Percentiles rank a stretch among this genome's conserved stretches.
Conservation (phyloP, 2,113 vertebrate species). For the Micronycteris hirsuta region DNA sequence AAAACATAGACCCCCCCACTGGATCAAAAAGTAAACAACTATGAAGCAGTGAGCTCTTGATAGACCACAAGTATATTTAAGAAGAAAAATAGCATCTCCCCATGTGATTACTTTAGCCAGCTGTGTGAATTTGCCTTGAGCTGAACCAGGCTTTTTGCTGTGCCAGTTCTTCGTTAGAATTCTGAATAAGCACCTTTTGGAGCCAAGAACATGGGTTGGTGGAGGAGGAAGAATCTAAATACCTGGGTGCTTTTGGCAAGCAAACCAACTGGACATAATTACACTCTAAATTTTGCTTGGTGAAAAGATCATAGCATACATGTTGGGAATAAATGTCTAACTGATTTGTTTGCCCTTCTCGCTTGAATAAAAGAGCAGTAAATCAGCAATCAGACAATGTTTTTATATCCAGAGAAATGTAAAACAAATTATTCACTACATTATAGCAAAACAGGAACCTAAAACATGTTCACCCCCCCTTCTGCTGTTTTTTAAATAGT, state of each 20-base stretch:
- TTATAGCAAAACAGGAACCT: background rate
- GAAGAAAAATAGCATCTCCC: slow-evolving; percentile 37
- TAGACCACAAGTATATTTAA: slow-evolving; percentile 53
- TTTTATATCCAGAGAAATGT: background rate
- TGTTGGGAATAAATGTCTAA: background rate
- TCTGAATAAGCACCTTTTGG: background rate
- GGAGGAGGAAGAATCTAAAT: background rate
- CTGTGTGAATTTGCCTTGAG: slow-evolving; percentile 36
- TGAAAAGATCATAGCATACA: background rate
- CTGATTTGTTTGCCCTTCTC: background rate
- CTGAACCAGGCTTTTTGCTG: background rate
- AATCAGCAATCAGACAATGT: background rate
- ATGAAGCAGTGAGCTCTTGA: slow-evolving; percentile 25
- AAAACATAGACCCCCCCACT: background rate
- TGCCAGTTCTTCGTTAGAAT: background rate
- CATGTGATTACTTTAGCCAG: slow-evolving; percentile 16
- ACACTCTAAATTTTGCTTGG: background rate
- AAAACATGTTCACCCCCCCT: background rate
- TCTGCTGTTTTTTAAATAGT: background rate
- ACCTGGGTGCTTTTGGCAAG: background rate
- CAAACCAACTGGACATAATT: background rate
- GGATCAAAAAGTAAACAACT: slow-evolving; percentile 34
- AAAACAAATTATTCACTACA: background rate
- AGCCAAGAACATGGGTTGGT: background rate
- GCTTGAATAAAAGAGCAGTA: background rate